phyloP scores from a whole-genome alignment of 2,113 vertebrate genomes.

The Nematolebias whitei region DNA sequence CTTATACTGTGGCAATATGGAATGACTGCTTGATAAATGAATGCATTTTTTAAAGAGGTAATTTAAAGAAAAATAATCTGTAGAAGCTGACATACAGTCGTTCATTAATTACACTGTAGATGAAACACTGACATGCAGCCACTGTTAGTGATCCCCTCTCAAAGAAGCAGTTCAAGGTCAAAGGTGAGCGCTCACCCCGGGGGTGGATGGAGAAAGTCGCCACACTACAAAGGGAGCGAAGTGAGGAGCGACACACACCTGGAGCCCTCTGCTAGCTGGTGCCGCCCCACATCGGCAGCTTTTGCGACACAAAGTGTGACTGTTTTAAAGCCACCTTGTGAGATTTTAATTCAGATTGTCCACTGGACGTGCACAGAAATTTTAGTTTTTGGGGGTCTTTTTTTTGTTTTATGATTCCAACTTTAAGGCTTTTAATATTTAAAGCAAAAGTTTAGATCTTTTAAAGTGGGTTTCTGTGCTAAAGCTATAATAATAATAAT shows the following conservation, averaged over 20 bases:
- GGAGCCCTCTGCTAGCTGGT: slow-evolving; percentile 40
- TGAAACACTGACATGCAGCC: slow-evolving; percentile 14
- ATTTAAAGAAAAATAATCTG: neutral
- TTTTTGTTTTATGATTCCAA: slow-evolving; percentile 32
- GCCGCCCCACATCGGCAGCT: slow-evolving; percentile 49
- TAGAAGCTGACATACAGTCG: slow-evolving; percentile 19
- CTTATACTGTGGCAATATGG: slow-evolving; percentile 33
- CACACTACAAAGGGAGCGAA: slow-evolving; percentile 62
- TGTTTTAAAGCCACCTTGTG: slow-evolving; percentile 36
- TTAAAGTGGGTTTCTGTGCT: too few species aligned
- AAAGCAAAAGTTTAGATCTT: slow-evolving; percentile 16
- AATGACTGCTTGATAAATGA: slow-evolving; percentile 5
- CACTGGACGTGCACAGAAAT: slow-evolving; percentile 32
- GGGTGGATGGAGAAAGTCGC: slow-evolving; percentile 64
- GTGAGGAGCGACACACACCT: slow-evolving; percentile 55
- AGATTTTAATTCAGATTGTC: slow-evolving; percentile 43
- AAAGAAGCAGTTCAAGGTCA: slow-evolving; percentile 57
- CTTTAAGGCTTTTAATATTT: slow-evolving; percentile 45
- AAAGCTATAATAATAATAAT: too few species aligned
- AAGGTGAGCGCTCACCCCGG: slow-evolving; percentile 65
- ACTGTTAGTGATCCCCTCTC: slow-evolving; percentile 50
- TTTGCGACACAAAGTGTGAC: slow-evolving; percentile 51
- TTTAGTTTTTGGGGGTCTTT: too few species aligned
- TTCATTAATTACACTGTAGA: slow-evolving; percentile 47
- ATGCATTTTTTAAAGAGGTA: too few species aligned